A percentile compares a stretch with the other conserved stretches of the same genome.
phyloP scores from a whole-genome alignment of 2,113 vertebrate species.

The Clupea harengus region DNA sequence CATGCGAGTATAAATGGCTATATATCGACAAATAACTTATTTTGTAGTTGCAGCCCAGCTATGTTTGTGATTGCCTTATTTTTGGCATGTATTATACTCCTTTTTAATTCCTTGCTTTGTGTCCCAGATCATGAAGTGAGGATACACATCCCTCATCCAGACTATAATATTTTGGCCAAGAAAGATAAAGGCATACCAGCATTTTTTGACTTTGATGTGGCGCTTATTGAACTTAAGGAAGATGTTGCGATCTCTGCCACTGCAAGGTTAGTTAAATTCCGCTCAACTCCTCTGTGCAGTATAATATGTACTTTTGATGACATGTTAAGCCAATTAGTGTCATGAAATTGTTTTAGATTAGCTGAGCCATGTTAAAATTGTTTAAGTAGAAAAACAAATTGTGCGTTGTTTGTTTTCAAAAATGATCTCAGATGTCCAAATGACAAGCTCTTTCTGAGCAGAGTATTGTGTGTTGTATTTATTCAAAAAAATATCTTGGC shows the following conservation, averaged over 20 bases:
- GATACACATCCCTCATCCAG: slow-evolving; percentile 34
- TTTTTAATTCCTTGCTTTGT: slow-evolving; percentile 4
- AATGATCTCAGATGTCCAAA: too few relatives aligned
- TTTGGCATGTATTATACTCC: not conserved
- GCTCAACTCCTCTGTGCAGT: not conserved
- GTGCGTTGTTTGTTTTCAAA: too few relatives aligned
- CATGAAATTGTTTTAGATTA: too few relatives aligned
- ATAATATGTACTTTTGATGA: not conserved
- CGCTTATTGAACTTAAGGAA: slow-evolving; percentile 59
- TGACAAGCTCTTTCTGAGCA: too few relatives aligned
- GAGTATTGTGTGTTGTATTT: too few relatives aligned
- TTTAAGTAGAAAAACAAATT: too few relatives aligned
- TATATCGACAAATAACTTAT: not conserved
- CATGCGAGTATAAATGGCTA: too few relatives aligned
- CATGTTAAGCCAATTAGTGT: too few relatives aligned
- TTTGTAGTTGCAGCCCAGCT: too few relatives aligned
- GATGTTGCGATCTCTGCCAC: not conserved
- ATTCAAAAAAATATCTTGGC: too few relatives aligned
- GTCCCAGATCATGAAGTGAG: slow-evolving; percentile 46
- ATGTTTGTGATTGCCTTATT: not conserved
- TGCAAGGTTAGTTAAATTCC: slow-evolving; percentile 36
- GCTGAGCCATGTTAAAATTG: too few relatives aligned
- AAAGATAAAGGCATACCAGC: slow-evolving; percentile 33
- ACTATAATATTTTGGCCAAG: slow-evolving; percentile 43
- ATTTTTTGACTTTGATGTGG: slow-evolving; percentile 74